Base-by-base conservation (phyloP, 2,113 vertebrate genomes). In the Scytalopus superciliaris region DNA sequence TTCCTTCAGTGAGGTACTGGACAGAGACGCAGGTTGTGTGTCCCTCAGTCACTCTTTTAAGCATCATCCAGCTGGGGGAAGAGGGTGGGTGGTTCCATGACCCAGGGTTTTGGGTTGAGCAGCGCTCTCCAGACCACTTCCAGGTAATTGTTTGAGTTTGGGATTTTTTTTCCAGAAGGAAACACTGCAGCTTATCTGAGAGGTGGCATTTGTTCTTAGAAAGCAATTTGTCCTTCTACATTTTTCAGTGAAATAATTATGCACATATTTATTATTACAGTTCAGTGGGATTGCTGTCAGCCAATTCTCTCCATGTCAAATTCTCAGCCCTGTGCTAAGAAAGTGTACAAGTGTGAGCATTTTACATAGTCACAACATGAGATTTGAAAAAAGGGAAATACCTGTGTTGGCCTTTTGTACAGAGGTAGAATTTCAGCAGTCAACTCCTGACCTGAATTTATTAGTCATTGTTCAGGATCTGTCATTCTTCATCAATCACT, bases 371-470 rank as follows among this genome's bases (percentile, higher is more conserved):
- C 2, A 5, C 42, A 89, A 27, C 53, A 7, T 1, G 18, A 84
- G 80, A 93, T 93, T 91, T 81, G 81, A 92, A 87, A 77, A 73
- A 80, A 57, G 31, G 24, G 25, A 45, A 40, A 90, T 19, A 49
- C 19, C 76, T n/a, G 5, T 35, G 52, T 2, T 94, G 69, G 68
- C 42, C 68, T 89, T 92, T 84, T 94, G 55, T 52, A 74, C 39
- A 62, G 68, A 92, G 50, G 72, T 14, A 23, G 78, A 89, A 84
- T 66, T 87, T 45, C 55, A 80, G 35, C 68, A 91, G 63, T 63
- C 42, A 37, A 57, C 19, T 96, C 35, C 60, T 94, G 60, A 52
- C 9, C 24, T 11, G 76, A 77, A 70, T 84, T 91, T 23, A 25
- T 63, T 40, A 42, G 45, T 81, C 4, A 7, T 37, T 92, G 25